phyloP scores from a whole-genome alignment of 2,113 vertebrate species.

The Lepus timidus region DNA sequence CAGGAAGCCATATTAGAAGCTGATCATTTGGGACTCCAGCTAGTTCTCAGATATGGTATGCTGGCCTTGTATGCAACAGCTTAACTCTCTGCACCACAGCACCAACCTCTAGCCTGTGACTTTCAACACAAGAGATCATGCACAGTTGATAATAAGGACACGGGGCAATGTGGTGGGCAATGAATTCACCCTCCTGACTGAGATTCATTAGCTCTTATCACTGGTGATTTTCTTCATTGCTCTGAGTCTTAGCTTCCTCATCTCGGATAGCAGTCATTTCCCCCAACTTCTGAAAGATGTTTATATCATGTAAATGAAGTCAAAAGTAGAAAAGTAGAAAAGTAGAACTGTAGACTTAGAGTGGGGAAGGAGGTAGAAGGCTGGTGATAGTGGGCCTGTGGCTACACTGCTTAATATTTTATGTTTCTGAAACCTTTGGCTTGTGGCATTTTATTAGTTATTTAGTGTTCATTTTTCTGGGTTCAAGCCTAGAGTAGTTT shows the following conservation, averaged over 20 bases:
- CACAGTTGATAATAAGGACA: not conserved
- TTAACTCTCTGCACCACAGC: no score
- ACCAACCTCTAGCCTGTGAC: no score
- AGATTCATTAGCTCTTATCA: not conserved
- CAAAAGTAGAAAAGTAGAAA: not conserved
- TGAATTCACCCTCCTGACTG: not conserved
- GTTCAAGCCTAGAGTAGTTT: not conserved
- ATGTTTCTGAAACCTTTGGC: not conserved
- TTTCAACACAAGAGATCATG: not conserved
- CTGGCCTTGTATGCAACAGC: no score
- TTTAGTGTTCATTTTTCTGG: not conserved
- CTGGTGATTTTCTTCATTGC: not conserved
- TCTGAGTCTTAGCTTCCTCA: not conserved
- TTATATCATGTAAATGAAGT: not conserved
- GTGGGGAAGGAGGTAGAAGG: no score
- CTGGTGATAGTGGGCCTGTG: fast-evolving
- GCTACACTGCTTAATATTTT: not conserved
- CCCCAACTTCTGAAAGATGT: not conserved
- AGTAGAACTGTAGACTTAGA: not conserved
- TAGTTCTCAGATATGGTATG: no score
- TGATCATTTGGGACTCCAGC: no score
- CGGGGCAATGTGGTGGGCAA: no score
- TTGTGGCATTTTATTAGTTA: not conserved
- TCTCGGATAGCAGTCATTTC: not conserved
- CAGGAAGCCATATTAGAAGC: no score